Evolutionary conservation across 2,113 vertebrate species (phyloP), one percentile per base, ranked within the genome.

Genomic region (Pterocles burchelli): DNA sequence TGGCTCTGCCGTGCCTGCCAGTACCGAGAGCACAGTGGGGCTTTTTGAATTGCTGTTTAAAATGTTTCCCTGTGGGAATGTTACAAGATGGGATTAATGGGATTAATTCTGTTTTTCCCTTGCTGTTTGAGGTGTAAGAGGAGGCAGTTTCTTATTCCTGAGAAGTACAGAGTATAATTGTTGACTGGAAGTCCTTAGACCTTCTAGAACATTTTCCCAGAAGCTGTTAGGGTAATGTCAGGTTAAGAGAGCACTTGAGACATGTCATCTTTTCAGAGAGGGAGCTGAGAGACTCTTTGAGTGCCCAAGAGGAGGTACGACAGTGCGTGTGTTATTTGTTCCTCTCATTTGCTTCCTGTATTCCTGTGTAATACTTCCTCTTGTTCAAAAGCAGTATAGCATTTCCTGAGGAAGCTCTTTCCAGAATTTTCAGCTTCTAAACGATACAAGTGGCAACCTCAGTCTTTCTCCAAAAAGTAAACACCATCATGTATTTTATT

Each of bases 191-290:
- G 51, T 85, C 78, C 63, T 91, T n/a, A 85, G 70, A 31, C 51
- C 17, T 11, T 80, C 26, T 68, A 70, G 46, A 46, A 36, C 11
- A 2, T 88, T 95, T 70, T 87, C 13, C 24, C 25, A 5, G 73
- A 36, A 75, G 20, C 38, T 79, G 9, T 54, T 79, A 29, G 41
- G 45, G 51, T 58, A 74, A 77, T 45, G 34, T 77, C 85, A 92
- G 76, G 68, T 94, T 77, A 90, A 94, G 88, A 96, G 86, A 75
- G 83, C 66, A 93, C 92, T 95, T 93, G 70, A 89, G 62, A 54
- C 62, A 34, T 66, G 54, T 79, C 66, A 54, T 78, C 66, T 89
- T 71, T 85, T 75, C 49, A 84, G 80, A 68, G 73, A 31, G 41
- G 58, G 57, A 85, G 46, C 62, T 59, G 57, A 95, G 94, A 89